Conservation (phyloP, 2,113 vertebrate species). For the Seriola quinqueradiata region DNA sequence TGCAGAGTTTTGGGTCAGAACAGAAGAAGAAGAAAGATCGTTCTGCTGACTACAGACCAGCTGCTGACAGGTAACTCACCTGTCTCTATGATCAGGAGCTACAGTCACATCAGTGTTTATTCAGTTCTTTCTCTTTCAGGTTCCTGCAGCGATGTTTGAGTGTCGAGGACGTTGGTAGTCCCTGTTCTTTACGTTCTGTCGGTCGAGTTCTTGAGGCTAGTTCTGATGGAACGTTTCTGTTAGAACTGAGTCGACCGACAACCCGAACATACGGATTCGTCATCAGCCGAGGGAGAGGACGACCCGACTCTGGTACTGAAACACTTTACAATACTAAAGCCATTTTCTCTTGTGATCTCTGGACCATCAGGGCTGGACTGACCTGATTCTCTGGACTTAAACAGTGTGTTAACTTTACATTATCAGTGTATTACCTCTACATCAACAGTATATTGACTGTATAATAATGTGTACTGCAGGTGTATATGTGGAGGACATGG, state of each 20-base stretch:
- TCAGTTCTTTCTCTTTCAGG: conserved; percentile 24
- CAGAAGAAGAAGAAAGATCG: conserved; percentile 81
- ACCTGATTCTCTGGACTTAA: too few species aligned
- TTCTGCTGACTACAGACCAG: conserved; percentile 83
- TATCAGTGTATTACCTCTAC: too few species aligned
- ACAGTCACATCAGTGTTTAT: too few species aligned
- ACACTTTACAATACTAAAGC: too few species aligned
- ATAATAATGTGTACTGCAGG: conserved; percentile 75
- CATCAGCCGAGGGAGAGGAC: conserved; percentile 86
- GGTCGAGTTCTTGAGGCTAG: conserved; percentile 87
- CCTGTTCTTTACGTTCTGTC: conserved; percentile 78
- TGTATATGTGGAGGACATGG: conserved; percentile 91
- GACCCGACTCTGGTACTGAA: conserved; percentile 83
- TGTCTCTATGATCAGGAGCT: neutral
- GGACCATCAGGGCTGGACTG: too few species aligned
- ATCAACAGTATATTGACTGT: neutral
- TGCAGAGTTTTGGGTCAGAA: conserved; percentile 83
- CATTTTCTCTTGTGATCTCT: neutral
- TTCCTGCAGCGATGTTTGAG: conserved; percentile 81
- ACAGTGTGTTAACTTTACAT: neutral
- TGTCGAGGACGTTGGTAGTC: conserved; percentile 86
- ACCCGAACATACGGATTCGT: conserved; percentile 84
- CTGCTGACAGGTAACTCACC: conserved; percentile 40
- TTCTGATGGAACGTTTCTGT: conserved; percentile 88
- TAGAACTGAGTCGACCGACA: conserved; percentile 84